Percentiles rank a stretch among this genome's conserved stretches.
Conservation (phyloP, 2,888 invertebrate species). For the Pyrrhosoma nymphula region DNA sequence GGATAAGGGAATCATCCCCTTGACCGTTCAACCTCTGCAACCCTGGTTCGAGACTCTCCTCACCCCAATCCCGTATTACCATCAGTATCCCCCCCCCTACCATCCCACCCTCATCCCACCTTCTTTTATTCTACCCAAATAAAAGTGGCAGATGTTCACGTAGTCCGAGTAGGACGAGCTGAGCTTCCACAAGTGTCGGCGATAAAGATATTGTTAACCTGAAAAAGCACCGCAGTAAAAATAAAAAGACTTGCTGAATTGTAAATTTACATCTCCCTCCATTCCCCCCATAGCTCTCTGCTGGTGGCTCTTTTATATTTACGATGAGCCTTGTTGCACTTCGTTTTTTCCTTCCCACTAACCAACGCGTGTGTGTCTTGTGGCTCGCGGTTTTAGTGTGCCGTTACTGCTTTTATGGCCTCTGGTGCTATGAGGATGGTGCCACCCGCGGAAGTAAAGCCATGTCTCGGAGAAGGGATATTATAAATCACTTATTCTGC, state of each 20-base stretch:
- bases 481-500: slow-evolving; percentile 35
- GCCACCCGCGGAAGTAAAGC: not conserved
- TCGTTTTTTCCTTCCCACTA: not conserved
- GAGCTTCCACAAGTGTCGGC: not conserved
- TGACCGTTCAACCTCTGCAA: not conserved
- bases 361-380: not conserved
- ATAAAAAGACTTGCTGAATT: not conserved
- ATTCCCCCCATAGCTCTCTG: not conserved
- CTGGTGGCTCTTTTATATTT: not conserved
- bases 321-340: slow-evolving; percentile 15
- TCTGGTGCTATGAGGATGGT: not conserved
- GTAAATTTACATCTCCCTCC: slow-evolving; percentile 18
- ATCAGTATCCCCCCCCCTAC: not conserved
- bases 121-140: not conserved
- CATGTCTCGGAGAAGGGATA: not conserved
- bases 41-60: no score
- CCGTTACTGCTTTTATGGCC: not conserved
- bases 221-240: not conserved
- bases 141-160: not conserved
- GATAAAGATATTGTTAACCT: slow-evolving; percentile 31
- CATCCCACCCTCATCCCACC: not conserved
- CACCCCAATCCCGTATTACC: no score
- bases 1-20: not conserved
- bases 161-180: not conserved
- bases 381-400: not conserved